Base-by-base conservation (phyloP, 2,888 invertebrate genomes). In the Calliscelio sp. region DNA sequence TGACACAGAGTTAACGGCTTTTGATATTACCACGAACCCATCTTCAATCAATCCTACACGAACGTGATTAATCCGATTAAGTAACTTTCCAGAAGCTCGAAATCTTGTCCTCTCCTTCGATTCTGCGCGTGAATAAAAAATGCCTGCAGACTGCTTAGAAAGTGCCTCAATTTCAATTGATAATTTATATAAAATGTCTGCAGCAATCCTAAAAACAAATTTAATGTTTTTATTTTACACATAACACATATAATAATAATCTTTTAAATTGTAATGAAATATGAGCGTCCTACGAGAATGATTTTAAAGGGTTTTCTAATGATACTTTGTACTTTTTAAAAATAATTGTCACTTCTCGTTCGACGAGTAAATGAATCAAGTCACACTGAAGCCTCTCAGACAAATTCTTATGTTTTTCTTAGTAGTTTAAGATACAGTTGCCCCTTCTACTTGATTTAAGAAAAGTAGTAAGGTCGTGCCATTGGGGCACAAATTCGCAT, bases 371-470 rank as follows among this genome's bases (percentile, higher is more conserved):
- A 16, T 55, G 55, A 55, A 55, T 25, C 16, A 55, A 28, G 10
- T 25, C 25, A 14, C 28, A 7, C 16, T 55, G 28, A 55, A 55
- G 25, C 11, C n/a, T 28, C n/a, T 16, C 28, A 28, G 55, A 55
- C 16, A 55, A 55, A 7, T 25, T 55, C 28, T 55, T 25, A n/a
- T 55, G 28, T 28, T 1, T 55, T 55, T 55, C 55, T 28, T 55
- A 55, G n/a, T 55, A 28, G 8, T 28, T n/a, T 28, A 55, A 28
- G 5, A 55, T 55, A 7, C 11, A n/a, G 2, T 20, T 55, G 55
- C 55, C 55, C 28, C 2, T 25, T n/a, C 28, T 46, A 35, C 35
- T 35, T 35, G 35, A 3, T 3, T 5, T 35, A 11, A 35, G 35
- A 35, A 35, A 35, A 35, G 35, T 11, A 35, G 35, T 35, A 35